Conservation (phyloP, 2,888 invertebrate genomes). For the Stenodema calcarata region DNA sequence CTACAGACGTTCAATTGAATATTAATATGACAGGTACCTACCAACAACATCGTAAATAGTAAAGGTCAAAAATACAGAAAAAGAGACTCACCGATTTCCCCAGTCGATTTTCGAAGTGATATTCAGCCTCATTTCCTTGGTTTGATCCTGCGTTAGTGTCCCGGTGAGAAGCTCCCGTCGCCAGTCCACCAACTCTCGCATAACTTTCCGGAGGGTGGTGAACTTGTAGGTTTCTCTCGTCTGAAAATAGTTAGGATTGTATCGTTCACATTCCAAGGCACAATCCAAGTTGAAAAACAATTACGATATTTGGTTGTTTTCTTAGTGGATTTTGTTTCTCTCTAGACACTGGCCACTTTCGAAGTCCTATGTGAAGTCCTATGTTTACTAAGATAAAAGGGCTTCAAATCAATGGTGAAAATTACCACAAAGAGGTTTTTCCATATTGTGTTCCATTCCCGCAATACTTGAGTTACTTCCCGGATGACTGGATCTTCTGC, state of each 20-base stretch:
- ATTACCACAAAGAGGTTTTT: constrained; percentile 89
- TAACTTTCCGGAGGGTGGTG: constrained; percentile 84
- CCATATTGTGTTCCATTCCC: constrained; percentile 95
- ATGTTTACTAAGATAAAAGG: too few species aligned
- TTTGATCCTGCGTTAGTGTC: constrained; percentile 90
- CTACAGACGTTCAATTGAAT: too few species aligned
- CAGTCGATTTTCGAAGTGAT: constrained; percentile 93
- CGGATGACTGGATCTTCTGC: constrained; percentile 88
- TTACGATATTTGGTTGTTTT: not conserved
- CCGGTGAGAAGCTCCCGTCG: constrained; percentile 84
- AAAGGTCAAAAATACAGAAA: not conserved
- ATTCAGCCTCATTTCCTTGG: constrained; percentile 81
- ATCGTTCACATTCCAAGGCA: not conserved
- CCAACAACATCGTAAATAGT: too few species aligned
- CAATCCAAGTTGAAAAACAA: not conserved
- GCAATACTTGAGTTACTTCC: constrained; percentile 86
- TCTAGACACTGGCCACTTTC: too few species aligned
- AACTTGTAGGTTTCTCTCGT: constrained; percentile 85
- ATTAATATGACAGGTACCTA: too few species aligned
- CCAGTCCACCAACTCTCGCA: constrained; percentile 87
- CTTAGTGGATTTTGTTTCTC: not conserved
- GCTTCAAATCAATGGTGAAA: constrained; percentile 55
- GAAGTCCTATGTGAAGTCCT: too few species aligned
- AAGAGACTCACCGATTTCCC: constrained; percentile 85
- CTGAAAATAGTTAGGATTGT: constrained; percentile 64